Percentiles rank a stretch among this genome's conserved stretches.
These are phyloP conservation scores for Remorina albescens DNA, from an alignment of 2,797 vertebrate genomes.

Conservation along the genomic window DNA sequence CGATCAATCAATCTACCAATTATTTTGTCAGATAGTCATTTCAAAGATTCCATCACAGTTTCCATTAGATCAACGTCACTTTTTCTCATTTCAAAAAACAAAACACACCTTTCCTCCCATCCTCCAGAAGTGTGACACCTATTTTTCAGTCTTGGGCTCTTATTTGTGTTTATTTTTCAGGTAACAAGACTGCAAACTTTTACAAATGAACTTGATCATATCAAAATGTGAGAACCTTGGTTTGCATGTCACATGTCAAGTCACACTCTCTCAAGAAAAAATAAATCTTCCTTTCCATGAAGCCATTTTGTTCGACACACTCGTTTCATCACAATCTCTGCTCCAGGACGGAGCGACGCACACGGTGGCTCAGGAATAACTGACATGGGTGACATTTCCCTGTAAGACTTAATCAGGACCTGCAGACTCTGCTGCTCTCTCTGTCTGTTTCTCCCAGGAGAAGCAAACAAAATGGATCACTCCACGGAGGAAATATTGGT, in stretches of 20 bases:
- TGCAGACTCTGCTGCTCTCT: constrained; percentile 35
- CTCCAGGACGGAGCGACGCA: neutral
- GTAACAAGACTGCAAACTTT: no score
- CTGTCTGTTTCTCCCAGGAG: constrained; percentile 26
- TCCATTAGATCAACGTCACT: neutral
- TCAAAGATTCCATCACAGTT: neutral
- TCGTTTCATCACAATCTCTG: neutral
- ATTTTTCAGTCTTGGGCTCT: no score
- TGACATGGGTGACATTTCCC: constrained; percentile 24
- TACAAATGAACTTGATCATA: no score
- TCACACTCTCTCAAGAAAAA: no score
- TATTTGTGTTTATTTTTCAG: neutral
- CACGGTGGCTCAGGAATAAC: neutral
- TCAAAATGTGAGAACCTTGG: no score
- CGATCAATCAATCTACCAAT: neutral
- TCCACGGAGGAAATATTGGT: constrained; percentile 33
- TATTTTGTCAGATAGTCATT: neutral
- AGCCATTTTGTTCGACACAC: neutral
- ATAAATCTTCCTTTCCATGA: neutral
- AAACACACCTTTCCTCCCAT: no score
- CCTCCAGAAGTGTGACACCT: no score
- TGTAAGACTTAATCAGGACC: constrained; percentile 55
- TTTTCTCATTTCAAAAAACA: no score
- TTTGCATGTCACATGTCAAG: no score
- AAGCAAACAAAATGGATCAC: constrained; percentile 46